Percentiles rank a stretch among this genome's conserved stretches.
Conservation (phyloP, 1,140 invertebrate species). For the Parapsyche elsis region DNA sequence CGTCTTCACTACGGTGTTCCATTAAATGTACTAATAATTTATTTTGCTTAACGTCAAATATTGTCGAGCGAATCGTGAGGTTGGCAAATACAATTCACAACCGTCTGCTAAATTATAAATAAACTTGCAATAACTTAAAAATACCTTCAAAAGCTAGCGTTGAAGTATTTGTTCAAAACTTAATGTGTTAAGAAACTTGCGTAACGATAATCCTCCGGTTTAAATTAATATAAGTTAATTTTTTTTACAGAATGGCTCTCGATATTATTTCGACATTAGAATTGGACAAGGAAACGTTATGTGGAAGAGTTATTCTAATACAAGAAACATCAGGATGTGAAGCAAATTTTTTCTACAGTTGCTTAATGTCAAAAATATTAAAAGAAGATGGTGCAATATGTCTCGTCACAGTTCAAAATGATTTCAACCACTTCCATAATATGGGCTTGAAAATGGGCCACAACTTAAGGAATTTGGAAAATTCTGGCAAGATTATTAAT, state of each 20-base stretch:
- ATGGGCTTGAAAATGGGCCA: slow-evolving; percentile 79
- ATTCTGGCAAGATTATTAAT: slow-evolving; percentile 67
- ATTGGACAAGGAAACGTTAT: slow-evolving; percentile 69
- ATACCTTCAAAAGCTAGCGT: too few relatives aligned
- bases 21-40: too few relatives aligned
- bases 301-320: slow-evolving; percentile 71
- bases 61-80: too few relatives aligned
- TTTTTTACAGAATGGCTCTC: slow-evolving; percentile 66
- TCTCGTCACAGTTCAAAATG: slow-evolving; percentile 76
- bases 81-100: too few relatives aligned
- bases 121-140: too few relatives aligned
- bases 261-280: slow-evolving; percentile 70
- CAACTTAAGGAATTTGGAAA: slow-evolving; percentile 71
- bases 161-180: too few relatives aligned
- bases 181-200: too few relatives aligned
- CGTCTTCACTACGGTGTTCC: too few relatives aligned
- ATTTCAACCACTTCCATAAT: slow-evolving; percentile 77
- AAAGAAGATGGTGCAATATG: slow-evolving; percentile 70
- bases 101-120: too few relatives aligned
- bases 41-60: too few relatives aligned
- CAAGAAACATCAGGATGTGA: slow-evolving; percentile 76
- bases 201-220: too few relatives aligned
- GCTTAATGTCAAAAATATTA: slow-evolving; percentile 69
- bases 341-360: slow-evolving; percentile 76
- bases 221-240: too few relatives aligned